phyloP scores from a whole-genome alignment of 2,797 vertebrate species.

The Champsocephalus esox region DNA sequence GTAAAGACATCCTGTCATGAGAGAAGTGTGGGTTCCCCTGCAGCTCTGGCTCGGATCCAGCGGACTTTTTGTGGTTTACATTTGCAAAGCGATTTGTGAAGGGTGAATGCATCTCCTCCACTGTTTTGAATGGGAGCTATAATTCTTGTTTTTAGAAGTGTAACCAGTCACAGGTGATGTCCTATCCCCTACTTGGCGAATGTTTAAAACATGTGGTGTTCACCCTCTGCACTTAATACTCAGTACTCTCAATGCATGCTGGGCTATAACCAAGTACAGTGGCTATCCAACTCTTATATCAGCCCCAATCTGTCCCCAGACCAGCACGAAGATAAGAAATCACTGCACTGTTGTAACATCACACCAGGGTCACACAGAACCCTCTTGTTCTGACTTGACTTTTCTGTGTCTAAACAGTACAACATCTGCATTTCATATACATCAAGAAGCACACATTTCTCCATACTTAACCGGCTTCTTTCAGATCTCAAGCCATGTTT shows the following conservation, averaged over 20 bases:
- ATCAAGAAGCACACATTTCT: slow-evolving; percentile 18
- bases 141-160: slow-evolving; percentile 67
- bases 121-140: slow-evolving; percentile 40
- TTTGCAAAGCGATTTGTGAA: slow-evolving; percentile 64
- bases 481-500: slow-evolving; percentile 51
- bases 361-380: slow-evolving; percentile 29
- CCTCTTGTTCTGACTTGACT: slow-evolving; percentile 34
- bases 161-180: slow-evolving; percentile 78
- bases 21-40: slow-evolving; percentile 32
- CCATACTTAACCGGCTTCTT: slow-evolving; percentile 3
- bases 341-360: slow-evolving; percentile 34
- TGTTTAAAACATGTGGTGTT: slow-evolving; percentile 61
- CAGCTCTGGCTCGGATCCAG: slow-evolving; percentile 57
- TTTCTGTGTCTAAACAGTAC: slow-evolving; percentile 34
- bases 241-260: slow-evolving; percentile 45
- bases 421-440: slow-evolving; percentile 73
- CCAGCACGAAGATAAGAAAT: slow-evolving; percentile 55
- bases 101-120: slow-evolving; percentile 50
- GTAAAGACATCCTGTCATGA: slow-evolving; percentile 54
- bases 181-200: slow-evolving; percentile 50
- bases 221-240: slow-evolving; percentile 32
- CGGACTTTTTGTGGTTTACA: slow-evolving; percentile 43
- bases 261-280: slow-evolving; percentile 50
- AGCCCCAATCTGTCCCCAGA: slow-evolving; percentile 42
- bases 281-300: slow-evolving; percentile 39